Conservation (phyloP, 1,140 invertebrate genomes). For the Drosophila dunni region DNA sequence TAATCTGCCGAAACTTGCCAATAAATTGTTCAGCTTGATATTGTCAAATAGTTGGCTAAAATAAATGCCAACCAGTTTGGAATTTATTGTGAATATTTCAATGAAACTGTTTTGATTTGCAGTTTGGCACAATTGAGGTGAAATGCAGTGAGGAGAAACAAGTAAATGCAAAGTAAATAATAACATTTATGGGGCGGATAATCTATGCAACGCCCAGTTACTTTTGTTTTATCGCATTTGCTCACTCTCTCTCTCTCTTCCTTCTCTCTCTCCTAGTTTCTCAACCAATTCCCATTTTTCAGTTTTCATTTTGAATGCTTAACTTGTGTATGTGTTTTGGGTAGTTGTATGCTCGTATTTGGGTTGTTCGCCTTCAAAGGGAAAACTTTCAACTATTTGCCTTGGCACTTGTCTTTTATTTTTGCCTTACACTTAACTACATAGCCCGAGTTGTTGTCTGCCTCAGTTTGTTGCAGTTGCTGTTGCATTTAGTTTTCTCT, state of each 20-base stretch:
- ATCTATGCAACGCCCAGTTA: conserved; percentile 61
- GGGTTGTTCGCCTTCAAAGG: conserved; percentile 72
- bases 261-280: not conserved
- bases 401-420: conserved; percentile 82
- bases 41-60: conserved; percentile 4
- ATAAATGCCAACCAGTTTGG: conserved; percentile 5
- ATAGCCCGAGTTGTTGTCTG: conserved; percentile 16
- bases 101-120: not conserved
- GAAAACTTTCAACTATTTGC: conserved; percentile 79
- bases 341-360: conserved; percentile 29
- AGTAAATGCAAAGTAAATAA: conserved; percentile 41
- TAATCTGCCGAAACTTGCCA: conserved; percentile 11
- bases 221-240: conserved; percentile 10
- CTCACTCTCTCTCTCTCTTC: not conserved
- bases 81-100: conserved; percentile 6
- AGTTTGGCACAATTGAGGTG: conserved; percentile 1
- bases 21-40: conserved; percentile 3
- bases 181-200: conserved; percentile 62
- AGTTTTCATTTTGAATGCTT: conserved; percentile 7
- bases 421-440: conserved; percentile 65
- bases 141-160: not conserved
- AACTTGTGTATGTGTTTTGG: no score
- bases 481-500: conserved; percentile 48
- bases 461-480: conserved; percentile 7
- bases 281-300: not conserved